phyloP scores from a whole-genome alignment of 1,140 invertebrate genomes.

The Panonychus citri region DNA sequence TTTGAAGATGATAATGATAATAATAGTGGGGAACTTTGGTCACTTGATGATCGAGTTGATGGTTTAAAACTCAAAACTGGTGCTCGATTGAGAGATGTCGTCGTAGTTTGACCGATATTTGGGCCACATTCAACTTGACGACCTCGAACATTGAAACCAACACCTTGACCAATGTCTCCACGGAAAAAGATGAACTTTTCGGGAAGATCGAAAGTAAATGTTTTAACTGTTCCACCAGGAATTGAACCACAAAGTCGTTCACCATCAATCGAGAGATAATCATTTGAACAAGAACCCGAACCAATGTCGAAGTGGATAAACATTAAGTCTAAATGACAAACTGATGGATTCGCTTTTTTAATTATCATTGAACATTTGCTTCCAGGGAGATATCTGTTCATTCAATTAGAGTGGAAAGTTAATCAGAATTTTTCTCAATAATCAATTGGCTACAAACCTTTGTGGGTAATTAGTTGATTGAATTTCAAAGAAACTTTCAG shows the following conservation, averaged over 20 bases:
- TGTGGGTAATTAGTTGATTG: background rate
- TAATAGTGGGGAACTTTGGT: background rate
- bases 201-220: slow-evolving; percentile 8
- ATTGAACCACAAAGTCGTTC: slow-evolving; percentile 12
- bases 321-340: slow-evolving; percentile 13
- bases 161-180: background rate
- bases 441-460: background rate
- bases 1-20: background rate
- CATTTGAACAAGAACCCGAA: slow-evolving; percentile 3
- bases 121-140: slow-evolving; percentile 13
- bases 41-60: background rate
- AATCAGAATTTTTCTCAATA: background rate
- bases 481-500: background rate
- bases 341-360: slow-evolving; percentile 3
- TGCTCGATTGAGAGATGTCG: no score
- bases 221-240: slow-evolving; percentile 8
- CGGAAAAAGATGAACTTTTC: slow-evolving; percentile 11
- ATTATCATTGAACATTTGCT: slow-evolving; percentile 6
- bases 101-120: background rate
- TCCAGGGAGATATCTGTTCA: background rate
- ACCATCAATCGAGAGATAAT: slow-evolving; percentile 13
- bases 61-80: background rate
- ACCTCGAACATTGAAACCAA: slow-evolving; percentile 11
- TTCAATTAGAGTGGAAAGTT: background rate
- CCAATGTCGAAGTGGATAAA: slow-evolving; percentile 11